Evolutionary conservation across 2,113 vertebrate genomes (phyloP).

Genomic region (Cephalopterus ornatus): DNA sequence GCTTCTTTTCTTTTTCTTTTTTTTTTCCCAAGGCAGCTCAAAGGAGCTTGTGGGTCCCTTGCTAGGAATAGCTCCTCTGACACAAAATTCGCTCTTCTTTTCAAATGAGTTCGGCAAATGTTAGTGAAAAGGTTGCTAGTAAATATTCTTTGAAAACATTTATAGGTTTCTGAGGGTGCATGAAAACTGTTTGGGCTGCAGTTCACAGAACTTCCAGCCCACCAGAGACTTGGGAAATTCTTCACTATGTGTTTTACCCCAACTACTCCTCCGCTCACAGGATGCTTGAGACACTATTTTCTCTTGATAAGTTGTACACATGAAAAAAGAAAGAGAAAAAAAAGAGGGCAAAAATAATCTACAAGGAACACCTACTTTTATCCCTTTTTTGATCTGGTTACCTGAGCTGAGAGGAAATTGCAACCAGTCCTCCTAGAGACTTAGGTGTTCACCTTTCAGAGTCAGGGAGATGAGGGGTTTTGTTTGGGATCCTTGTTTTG

Average conservation of each 20-base stretch:
- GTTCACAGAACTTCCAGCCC: background rate
- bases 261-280: background rate
- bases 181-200: slow-evolving; percentile 15
- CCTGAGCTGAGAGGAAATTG: background rate
- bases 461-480: background rate
- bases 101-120: slow-evolving; percentile 40
- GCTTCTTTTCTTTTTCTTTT: background rate
- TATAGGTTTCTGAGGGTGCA: slow-evolving; percentile 23
- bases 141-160: slow-evolving; percentile 50
- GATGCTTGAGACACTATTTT: background rate
- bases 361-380: background rate
- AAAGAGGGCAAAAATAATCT: background rate
- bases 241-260: background rate
- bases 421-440: background rate
- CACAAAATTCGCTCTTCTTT: background rate
- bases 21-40: background rate
- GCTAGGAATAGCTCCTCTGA: slow-evolving; percentile 9
- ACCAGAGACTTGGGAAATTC: background rate
- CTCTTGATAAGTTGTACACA: background rate
- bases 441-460: background rate
- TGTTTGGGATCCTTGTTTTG: background rate
- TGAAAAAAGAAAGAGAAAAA: background rate
- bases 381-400: background rate
- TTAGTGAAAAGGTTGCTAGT: slow-evolving; percentile 18
- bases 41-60: background rate